A percentile compares a stretch with the other conserved stretches of the same genome.
Evolutionary conservation across 1,140 invertebrate genomes (phyloP).

Genomic region (Eumeta japonica): DNA sequence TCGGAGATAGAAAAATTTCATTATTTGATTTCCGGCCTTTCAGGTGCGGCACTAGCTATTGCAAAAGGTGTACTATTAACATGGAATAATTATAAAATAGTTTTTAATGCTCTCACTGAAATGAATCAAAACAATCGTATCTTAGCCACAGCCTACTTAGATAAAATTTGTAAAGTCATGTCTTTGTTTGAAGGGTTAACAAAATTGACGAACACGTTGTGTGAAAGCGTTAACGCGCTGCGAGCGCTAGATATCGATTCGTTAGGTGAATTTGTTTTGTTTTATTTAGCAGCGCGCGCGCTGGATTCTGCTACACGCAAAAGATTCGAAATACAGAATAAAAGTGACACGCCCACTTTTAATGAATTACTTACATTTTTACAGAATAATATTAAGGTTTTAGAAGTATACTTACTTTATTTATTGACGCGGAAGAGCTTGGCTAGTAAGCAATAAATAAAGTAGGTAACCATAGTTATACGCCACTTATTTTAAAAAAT

Average conservation of each 20-base stretch:
- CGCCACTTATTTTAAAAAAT: no score
- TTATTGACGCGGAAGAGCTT: no score
- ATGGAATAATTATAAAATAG: not conserved
- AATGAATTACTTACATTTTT: not conserved
- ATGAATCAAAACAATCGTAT: not conserved
- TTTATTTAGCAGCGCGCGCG: not conserved
- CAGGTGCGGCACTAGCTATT: not conserved
- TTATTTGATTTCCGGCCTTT: no score
- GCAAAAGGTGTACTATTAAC: not conserved
- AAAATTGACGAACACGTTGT: not conserved
- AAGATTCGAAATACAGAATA: not conserved
- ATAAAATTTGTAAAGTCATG: not conserved
- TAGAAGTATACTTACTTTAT: no score
- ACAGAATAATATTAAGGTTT: not conserved
- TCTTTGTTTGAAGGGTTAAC: not conserved
- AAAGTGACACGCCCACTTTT: not conserved
- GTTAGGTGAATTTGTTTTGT: not conserved
- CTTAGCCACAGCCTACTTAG: not conserved
- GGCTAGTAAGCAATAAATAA: no score
- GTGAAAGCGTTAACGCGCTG: not conserved
- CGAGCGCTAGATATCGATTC: not conserved
- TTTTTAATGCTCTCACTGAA: not conserved
- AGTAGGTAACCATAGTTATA: no score
- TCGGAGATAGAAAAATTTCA: no score
- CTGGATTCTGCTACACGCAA: not conserved